A percentile compares a stretch with the other conserved stretches of the same genome.
phyloP scores from a whole-genome alignment of 2,113 vertebrate genomes.

The Sialia sialis region DNA sequence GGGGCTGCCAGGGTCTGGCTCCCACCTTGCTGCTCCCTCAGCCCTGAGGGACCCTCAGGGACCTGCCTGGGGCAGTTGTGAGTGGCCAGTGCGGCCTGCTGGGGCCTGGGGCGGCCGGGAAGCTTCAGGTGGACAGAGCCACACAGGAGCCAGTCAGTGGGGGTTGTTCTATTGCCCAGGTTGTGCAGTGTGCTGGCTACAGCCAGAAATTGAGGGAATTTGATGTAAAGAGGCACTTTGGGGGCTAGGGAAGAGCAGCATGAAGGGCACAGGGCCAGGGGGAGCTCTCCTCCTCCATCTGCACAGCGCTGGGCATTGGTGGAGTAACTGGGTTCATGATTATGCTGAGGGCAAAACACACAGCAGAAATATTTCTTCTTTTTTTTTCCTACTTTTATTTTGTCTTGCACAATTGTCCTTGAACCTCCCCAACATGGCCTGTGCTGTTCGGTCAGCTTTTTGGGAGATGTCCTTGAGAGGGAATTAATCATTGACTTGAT shows the following conservation, averaged over 20 bases:
- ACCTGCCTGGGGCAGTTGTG: background rate
- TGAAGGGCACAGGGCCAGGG: background rate
- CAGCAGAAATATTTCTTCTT: background rate
- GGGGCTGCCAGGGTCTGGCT: background rate
- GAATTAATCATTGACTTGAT: conserved; percentile 35
- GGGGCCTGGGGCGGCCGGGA: background rate
- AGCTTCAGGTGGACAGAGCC: background rate
- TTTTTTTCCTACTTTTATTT: background rate
- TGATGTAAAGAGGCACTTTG: background rate
- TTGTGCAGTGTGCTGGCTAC: background rate
- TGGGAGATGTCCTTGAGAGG: background rate
- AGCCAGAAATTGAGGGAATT: background rate
- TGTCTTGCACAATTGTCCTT: background rate
- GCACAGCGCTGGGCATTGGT: fast-evolving
- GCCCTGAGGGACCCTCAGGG: background rate
- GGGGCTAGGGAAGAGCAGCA: background rate
- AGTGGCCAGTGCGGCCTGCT: background rate
- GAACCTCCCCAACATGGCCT: background rate
- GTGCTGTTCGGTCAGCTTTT: background rate
- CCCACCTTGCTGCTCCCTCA: background rate
- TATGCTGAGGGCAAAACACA: background rate
- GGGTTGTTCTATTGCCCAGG: fast-evolving
- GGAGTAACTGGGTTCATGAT: background rate
- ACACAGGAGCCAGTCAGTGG: fast-evolving
- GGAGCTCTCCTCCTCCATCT: background rate